Percentiles rank a stretch among this genome's conserved stretches.
Evolutionary conservation across 2,888 invertebrate genomes (phyloP).

Genomic region (Adela reaumurella): DNA sequence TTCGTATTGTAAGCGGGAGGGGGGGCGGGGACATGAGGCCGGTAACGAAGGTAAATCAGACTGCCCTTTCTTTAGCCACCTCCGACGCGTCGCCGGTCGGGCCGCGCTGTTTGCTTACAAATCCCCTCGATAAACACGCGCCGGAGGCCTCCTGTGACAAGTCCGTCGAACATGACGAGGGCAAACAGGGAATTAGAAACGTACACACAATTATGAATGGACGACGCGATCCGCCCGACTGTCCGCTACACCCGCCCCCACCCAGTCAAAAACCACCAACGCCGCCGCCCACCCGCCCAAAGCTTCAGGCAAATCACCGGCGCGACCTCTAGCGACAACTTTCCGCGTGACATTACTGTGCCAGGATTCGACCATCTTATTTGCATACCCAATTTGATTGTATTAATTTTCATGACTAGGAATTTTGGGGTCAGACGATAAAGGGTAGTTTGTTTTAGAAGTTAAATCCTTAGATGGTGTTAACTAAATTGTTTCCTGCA

Average conservation of each 20-base stretch:
- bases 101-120: neutral
- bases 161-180: neutral
- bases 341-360: neutral
- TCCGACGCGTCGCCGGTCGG: neutral
- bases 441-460: neutral
- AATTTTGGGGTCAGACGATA: neutral
- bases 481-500: neutral
- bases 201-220: neutral
- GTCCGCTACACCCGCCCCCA: neutral
- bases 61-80: neutral
- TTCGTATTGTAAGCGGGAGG: no score
- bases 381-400: neutral
- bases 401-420: neutral
- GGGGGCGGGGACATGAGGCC: neutral
- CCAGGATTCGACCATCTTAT: neutral
- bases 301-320: no score
- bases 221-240: neutral
- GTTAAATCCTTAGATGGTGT: neutral
- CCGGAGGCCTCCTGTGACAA: neutral
- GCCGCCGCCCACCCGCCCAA: no score
- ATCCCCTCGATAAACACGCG: neutral
- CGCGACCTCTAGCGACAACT: no score
- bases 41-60: neutral
- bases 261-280: neutral
- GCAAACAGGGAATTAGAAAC: neutral